These are phyloP conservation scores for Acrossocheilus wenchowensis DNA, from an alignment of 2,797 vertebrate species.

Conservation along the genomic window DNA sequence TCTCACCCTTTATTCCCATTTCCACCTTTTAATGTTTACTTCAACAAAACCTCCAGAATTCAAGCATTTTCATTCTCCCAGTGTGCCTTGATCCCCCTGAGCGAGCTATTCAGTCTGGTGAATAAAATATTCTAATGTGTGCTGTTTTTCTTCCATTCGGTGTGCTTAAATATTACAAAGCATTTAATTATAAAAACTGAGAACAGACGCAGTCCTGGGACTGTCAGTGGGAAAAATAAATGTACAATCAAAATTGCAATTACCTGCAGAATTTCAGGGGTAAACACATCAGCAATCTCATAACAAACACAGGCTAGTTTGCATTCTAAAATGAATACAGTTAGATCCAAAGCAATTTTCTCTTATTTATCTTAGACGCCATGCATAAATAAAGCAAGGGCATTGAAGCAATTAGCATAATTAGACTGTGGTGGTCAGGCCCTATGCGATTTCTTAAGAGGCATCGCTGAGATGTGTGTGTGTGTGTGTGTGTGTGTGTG, in stretches of 20 bases:
- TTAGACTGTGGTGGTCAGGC: conserved; percentile 98
- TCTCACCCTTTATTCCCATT: conserved; percentile 16
- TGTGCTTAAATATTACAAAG: conserved; percentile 87
- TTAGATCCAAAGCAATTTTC: conserved; percentile 99
- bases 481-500: conserved; percentile 10
- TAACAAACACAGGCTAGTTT: conserved; percentile 97
- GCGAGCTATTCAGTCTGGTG: conserved; percentile 74
- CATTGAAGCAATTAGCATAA: conserved; percentile 99
- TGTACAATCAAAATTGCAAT: conserved; percentile 99
- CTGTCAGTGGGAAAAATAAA: conserved; percentile 93
- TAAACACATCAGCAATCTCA: conserved; percentile 98
- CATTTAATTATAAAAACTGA: conserved; percentile 92
- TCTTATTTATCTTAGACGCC: conserved; percentile 99
- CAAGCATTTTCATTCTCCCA: conserved; percentile 51
- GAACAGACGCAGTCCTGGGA: conserved; percentile 91
- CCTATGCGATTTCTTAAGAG: conserved; percentile 94
- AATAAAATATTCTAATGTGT: conserved; percentile 84
- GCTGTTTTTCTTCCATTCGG: conserved; percentile 62
- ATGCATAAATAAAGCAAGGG: conserved; percentile 99
- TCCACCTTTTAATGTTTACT: conserved; percentile 54
- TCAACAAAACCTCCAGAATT: conserved; percentile 45
- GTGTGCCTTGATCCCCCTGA: conserved; percentile 56
- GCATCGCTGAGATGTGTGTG: conserved; percentile 71
- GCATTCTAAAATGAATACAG: conserved; percentile 99
- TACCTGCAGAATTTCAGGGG: conserved; percentile 99